These are phyloP conservation scores for Drosophila baimaii DNA, from an alignment of 1,140 invertebrate species.

Conservation along the genomic window DNA sequence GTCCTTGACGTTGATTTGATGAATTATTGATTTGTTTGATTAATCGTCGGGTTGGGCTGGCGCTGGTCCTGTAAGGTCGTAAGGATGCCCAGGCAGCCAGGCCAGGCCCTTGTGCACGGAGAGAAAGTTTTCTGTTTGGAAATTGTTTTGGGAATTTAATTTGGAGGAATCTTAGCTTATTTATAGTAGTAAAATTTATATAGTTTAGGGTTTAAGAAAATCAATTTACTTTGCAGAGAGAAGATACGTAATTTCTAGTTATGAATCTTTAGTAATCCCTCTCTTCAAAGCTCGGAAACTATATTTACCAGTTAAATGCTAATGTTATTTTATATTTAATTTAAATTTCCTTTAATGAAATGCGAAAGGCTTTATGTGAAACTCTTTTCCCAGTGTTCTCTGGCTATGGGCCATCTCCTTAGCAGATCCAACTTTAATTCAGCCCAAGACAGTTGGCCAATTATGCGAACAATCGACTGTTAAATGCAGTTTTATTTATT, in stretches of 20 bases:
- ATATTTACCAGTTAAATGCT: background rate
- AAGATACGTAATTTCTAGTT: too few species aligned
- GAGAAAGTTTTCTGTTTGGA: background rate
- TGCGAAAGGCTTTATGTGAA: background rate
- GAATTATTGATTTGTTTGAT: slow-evolving; percentile 81
- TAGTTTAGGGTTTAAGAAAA: too few species aligned
- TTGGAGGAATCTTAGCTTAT: too few species aligned
- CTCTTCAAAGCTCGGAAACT: background rate
- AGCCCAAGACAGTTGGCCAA: slow-evolving; percentile 41
- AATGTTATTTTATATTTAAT: background rate
- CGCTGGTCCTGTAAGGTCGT: slow-evolving; percentile 10
- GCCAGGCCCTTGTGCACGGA: slow-evolving; percentile 2
- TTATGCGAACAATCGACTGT: slow-evolving; percentile 58
- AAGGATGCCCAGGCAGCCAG: background rate
- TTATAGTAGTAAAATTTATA: too few species aligned
- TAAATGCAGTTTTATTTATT: slow-evolving; percentile 66
- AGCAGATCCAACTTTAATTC: slow-evolving; percentile 44
- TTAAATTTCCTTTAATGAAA: background rate
- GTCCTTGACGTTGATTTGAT: slow-evolving; percentile 71
- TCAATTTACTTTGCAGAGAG: too few species aligned
- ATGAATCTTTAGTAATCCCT: too few species aligned
- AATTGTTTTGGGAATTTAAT: background rate
- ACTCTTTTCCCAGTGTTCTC: background rate
- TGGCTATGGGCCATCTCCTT: slow-evolving; percentile 29
- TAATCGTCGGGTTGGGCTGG: slow-evolving; percentile 62